Base-by-base conservation (phyloP, 2,797 vertebrate species). In the Naso thynnoides region DNA sequence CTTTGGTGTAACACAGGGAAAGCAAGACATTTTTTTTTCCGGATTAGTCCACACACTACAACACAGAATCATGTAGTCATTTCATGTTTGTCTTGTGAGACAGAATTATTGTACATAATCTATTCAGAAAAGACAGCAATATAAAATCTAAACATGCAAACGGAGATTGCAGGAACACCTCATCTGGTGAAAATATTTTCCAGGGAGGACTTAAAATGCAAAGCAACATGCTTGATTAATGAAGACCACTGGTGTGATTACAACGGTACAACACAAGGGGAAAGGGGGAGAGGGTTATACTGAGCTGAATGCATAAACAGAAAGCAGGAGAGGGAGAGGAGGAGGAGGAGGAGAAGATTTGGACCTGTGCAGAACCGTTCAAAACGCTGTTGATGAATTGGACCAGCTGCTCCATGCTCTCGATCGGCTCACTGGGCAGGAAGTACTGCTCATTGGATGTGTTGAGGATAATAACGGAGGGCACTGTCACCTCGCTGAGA, bases 361-460 rank as follows among this genome's bases (percentile, higher is more conserved):
- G 49, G 77, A 99, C 98, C 94, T 96, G 93, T 48, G 95, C 95
- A 33, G 95, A 96, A 75, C 98, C 98, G 70, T 98, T 97, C 92
- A 98, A 78, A 80, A 99, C 95, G 16, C 93, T 86, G 85, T 86
- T 95, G 92, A 99, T 97, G 92, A 99, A 99, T 53, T 93, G 93
- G 82, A 98, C 95, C 93, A 99, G 94, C 88, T 99, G 96, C 89
- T 98, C 95, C 64, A 94, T 90, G 81, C 73, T 95, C 68, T 94
- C 91, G 15, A 96, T 91, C 26, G 94, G 90, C 84, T 95, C 95
- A 9, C 91, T 83, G 69, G 97, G 95, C 75, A 98, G 88, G 88
- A 98, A 99, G 95, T 99, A 99, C 76, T 99, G 97, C 79, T 99
- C 98, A 66, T 97, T 99, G 79, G 97, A 99, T 45, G 98, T 99